These are phyloP conservation scores for Adelognathus sp. DNA, from an alignment of 2,888 invertebrate genomes.

Conservation along the genomic window DNA sequence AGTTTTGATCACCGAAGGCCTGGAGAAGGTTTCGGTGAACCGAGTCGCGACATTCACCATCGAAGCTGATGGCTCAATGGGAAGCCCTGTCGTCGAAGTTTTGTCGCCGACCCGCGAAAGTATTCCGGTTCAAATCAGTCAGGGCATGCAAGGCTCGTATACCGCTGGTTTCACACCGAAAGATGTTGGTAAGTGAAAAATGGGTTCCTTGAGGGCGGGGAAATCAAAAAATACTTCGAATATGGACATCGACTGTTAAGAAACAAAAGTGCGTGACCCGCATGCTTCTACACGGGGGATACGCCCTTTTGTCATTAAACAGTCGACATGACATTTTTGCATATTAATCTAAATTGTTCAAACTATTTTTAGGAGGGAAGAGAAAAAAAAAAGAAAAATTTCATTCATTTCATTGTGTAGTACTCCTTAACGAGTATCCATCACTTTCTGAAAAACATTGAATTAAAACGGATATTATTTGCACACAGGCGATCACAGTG, in stretches of 20 bases:
- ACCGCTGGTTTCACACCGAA: slow-evolving; percentile 93
- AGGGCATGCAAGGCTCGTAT: slow-evolving; percentile 90
- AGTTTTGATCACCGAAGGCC: slow-evolving; percentile 89
- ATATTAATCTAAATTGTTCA: too few species aligned
- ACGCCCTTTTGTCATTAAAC: too few species aligned
- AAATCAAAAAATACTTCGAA: too few species aligned
- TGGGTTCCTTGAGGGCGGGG: too few species aligned
- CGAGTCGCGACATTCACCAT: slow-evolving; percentile 92
- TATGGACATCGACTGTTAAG: too few species aligned
- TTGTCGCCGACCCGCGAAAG: slow-evolving; percentile 80
- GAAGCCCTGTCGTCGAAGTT: slow-evolving; percentile 89
- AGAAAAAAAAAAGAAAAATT: slow-evolving; percentile 1
- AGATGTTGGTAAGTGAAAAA: slow-evolving; percentile 90
- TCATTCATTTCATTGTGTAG: too few species aligned
- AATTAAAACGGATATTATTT: neutral
- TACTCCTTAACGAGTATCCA: too few species aligned
- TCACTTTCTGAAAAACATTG: too few species aligned
- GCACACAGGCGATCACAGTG: slow-evolving; percentile 90
- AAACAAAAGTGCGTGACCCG: too few species aligned
- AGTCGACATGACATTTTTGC: too few species aligned
- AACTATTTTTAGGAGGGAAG: too few species aligned
- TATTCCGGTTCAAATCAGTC: slow-evolving; percentile 92
- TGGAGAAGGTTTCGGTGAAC: slow-evolving; percentile 95
- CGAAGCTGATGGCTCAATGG: slow-evolving; percentile 89
- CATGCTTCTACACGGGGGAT: too few species aligned